Evolutionary conservation across 2,888 invertebrate species (phyloP).

Genomic region (Harmothoe impar): DNA sequence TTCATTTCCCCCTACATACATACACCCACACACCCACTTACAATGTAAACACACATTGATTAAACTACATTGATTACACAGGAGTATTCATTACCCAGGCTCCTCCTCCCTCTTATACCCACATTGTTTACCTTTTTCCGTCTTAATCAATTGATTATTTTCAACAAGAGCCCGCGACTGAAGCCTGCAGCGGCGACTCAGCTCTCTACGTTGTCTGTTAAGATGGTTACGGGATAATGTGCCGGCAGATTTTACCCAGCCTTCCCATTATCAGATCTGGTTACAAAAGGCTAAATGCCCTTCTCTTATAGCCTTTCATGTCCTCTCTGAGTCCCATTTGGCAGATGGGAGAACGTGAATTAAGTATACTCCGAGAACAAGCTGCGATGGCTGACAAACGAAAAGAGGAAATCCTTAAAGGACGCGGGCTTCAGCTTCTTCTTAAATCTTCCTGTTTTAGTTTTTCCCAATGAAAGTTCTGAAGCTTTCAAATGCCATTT

Average conservation of each 20-base stretch:
- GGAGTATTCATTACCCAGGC: background rate
- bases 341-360: background rate
- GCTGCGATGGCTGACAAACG: background rate
- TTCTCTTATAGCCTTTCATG: slow-evolving; percentile 27
- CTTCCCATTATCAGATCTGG: background rate
- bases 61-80: slow-evolving; percentile 43
- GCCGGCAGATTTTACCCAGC: background rate
- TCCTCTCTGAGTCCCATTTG: background rate
- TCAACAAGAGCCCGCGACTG: background rate
- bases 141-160: slow-evolving; percentile 59
- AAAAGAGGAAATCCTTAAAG: slow-evolving; percentile 7
- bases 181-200: background rate
- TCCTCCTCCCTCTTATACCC: background rate
- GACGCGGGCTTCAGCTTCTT: background rate
- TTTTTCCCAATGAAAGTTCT: slow-evolving; percentile 49
- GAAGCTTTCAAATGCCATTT: slow-evolving; percentile 58
- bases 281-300: background rate
- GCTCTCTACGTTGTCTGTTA: background rate
- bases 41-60: slow-evolving; percentile 25
- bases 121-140: slow-evolving; percentile 49
- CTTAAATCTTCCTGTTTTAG: background rate
- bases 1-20: no score
- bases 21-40: background rate
- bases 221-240: slow-evolving; percentile 21
- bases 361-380: background rate